Conservation (phyloP, 37 sponge, comb jelly and placozoan species). For the Amphimedon queenslandica region DNA sequence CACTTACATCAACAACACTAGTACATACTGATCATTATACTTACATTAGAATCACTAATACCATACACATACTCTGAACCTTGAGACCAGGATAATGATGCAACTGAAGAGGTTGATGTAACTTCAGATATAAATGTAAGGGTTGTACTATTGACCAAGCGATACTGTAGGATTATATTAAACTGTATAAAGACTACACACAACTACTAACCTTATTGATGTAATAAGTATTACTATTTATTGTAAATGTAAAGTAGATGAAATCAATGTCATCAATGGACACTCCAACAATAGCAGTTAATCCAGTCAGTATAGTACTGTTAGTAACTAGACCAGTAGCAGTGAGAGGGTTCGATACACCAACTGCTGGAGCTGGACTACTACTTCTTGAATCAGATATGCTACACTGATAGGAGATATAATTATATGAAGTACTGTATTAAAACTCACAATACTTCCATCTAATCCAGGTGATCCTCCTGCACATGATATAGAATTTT, state of each 20-base stretch:
- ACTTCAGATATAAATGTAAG: neutral
- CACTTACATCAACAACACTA: neutral
- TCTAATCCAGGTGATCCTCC: no score
- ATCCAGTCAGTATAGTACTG: neutral
- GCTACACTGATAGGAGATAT: no score
- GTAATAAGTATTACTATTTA: neutral
- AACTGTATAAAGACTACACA: neutral
- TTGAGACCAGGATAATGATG: conserved; percentile 17
- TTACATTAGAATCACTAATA: conserved; percentile 15
- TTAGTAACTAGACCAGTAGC: neutral
- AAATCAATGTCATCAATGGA: neutral
- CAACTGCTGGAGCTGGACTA: neutral
- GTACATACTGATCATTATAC: no score
- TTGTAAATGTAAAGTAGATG: neutral
- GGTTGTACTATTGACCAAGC: neutral
- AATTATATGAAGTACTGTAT: no score
- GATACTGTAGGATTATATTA: neutral
- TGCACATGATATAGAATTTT: no score
- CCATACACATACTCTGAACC: conserved; percentile 51
- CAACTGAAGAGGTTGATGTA: conserved; percentile 25
- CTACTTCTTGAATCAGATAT: no score
- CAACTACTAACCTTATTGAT: neutral
- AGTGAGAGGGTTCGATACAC: neutral
- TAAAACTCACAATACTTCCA: no score
- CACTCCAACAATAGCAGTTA: neutral